Conservation (phyloP, 2,113 vertebrate species). For the Eretmodus cyanostictus region DNA sequence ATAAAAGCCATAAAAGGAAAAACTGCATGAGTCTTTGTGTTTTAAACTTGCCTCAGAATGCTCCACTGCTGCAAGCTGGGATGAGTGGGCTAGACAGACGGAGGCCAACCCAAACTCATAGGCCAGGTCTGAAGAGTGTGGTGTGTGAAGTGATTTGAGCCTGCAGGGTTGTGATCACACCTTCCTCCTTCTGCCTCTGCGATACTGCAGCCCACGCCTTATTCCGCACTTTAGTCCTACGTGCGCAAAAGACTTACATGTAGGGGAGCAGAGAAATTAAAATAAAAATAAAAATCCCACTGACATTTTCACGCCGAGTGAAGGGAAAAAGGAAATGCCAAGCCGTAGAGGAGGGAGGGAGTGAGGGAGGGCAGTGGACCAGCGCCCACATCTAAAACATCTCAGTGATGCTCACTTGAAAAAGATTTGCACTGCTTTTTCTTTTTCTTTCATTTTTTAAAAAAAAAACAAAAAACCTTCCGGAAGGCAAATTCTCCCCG, state of each 20-base stretch:
- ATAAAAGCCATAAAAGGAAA: not conserved
- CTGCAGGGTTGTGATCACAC: constrained; percentile 33
- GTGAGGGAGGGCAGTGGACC: not conserved
- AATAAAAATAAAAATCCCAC: constrained; percentile 2
- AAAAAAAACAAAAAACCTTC: not conserved
- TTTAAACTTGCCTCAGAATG: not conserved
- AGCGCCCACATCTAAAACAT: not conserved
- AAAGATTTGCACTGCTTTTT: constrained; percentile 16
- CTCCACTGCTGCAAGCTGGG: not conserved
- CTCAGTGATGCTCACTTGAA: constrained; percentile 21
- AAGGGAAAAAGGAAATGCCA: constrained; percentile 9
- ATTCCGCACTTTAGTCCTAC: not conserved
- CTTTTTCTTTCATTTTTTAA: accelerated
- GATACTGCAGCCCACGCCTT: constrained; percentile 24
- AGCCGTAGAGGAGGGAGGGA: not conserved
- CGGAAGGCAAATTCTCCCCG: not conserved
- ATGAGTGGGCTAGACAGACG: constrained; percentile 15
- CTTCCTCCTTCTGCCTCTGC: constrained; percentile 20
- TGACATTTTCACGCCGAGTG: constrained; percentile 22
- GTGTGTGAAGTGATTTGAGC: constrained; percentile 14
- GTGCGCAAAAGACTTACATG: not conserved
- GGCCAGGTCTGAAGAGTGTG: not conserved
- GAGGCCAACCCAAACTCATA: not conserved
- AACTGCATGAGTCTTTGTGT: not conserved
- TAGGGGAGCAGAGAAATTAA: not conserved